A percentile compares a stretch with the other conserved stretches of the same genome.
Evolutionary conservation across 2,888 invertebrate species (phyloP).

Genomic region (Rhopalosiphum nymphaeae): DNA sequence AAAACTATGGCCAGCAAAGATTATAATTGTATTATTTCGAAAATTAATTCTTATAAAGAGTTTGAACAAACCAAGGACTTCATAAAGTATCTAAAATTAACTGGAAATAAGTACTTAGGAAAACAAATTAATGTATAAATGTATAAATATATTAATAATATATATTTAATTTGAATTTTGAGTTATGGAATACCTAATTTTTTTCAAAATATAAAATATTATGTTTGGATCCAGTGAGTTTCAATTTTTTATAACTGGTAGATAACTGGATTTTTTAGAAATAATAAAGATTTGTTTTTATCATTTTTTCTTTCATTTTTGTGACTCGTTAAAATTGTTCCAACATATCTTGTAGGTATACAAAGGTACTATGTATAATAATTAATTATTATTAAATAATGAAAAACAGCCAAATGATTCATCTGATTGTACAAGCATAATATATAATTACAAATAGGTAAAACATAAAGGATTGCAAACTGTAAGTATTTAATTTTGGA

Average conservation of each 20-base stretch:
- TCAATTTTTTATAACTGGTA: background rate
- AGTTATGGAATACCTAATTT: background rate
- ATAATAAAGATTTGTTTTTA: background rate
- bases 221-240: background rate
- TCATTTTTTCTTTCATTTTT: background rate
- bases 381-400: background rate
- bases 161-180: background rate
- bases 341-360: background rate
- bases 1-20: too few relatives aligned
- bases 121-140: too few relatives aligned
- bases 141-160: too few relatives aligned
- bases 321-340: too few relatives aligned
- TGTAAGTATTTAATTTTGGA: background rate
- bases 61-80: too few relatives aligned
- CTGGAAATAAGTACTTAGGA: too few relatives aligned
- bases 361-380: too few relatives aligned
- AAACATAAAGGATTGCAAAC: background rate
- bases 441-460: background rate
- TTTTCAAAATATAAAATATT: background rate
- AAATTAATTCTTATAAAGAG: too few relatives aligned
- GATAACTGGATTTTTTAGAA: background rate
- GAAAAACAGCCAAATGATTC: background rate
- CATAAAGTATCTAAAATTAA: too few relatives aligned
- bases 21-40: too few relatives aligned
- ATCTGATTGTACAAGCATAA: background rate